These are phyloP conservation scores for Polypedilum pembai DNA, from an alignment of 1,140 invertebrate species.

Conservation along the genomic window DNA sequence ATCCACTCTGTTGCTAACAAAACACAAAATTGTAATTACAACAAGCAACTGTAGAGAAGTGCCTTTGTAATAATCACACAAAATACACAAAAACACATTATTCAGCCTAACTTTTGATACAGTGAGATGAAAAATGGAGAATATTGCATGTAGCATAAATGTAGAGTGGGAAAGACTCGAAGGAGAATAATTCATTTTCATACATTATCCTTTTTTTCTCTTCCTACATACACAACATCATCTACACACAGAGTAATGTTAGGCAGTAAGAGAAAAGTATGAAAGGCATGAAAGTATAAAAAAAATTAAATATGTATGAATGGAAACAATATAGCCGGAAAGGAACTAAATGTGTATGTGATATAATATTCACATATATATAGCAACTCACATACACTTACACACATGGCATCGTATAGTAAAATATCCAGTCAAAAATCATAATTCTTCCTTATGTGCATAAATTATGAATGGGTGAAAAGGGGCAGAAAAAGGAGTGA, in stretches of 20 bases:
- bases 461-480: constrained; percentile 7
- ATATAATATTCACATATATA: neutral
- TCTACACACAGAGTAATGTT: neutral
- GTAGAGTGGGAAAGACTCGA: neutral
- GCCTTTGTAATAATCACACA: no score
- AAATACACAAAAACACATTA: no score
- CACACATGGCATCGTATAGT: neutral
- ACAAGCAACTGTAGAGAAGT: no score
- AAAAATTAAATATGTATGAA: constrained; percentile 13
- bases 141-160: neutral
- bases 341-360: constrained; percentile 1
- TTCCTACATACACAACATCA: neutral
- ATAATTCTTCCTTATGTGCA: constrained; percentile 18
- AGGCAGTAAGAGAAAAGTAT: neutral
- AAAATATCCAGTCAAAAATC: constrained; percentile 15
- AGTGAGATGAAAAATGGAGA: no score
- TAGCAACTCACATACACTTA: neutral
- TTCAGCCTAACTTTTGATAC: no score
- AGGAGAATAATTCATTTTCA: constrained; percentile 24
- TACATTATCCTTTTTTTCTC: constrained; percentile 19
- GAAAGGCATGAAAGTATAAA: neutral
- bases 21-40: no score
- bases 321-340: neutral
- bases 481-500: neutral
- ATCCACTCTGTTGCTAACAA: no score